Conservation (phyloP, 2,797 vertebrate genomes). For the Sylvia borin region DNA sequence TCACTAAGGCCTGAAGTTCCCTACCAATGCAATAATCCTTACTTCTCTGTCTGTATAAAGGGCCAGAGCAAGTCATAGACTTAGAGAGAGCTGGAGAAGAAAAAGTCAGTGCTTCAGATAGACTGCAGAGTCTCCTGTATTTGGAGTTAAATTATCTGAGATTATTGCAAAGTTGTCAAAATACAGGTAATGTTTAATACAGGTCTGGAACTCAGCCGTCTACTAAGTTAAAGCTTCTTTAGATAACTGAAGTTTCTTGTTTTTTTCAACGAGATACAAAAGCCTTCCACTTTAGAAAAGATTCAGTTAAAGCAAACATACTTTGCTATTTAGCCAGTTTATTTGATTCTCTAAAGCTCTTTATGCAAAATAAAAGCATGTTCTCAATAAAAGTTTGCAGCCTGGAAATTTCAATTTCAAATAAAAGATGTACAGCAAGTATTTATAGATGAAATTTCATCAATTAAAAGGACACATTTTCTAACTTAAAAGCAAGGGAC, state of each 20-base stretch:
- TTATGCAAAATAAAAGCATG: neutral
- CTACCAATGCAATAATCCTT: neutral
- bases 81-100: neutral
- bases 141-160: neutral
- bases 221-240: neutral
- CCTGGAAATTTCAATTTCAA: neutral
- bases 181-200: neutral
- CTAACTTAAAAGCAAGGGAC: neutral
- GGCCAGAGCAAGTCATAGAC: neutral
- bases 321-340: neutral
- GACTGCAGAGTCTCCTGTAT: neutral
- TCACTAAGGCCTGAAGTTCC: neutral
- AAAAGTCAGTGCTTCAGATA: neutral
- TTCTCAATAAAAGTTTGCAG: neutral
- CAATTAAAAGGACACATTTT: neutral
- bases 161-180: neutral
- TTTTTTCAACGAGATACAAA: neutral
- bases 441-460: neutral
- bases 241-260: neutral
- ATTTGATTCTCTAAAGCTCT: constrained; percentile 10
- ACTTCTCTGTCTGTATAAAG: neutral
- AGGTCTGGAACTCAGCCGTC: neutral
- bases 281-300: neutral
- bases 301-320: neutral
- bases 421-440: neutral